Conservation (phyloP, 2,113 vertebrate genomes). For the Irena cyanogastra region DNA sequence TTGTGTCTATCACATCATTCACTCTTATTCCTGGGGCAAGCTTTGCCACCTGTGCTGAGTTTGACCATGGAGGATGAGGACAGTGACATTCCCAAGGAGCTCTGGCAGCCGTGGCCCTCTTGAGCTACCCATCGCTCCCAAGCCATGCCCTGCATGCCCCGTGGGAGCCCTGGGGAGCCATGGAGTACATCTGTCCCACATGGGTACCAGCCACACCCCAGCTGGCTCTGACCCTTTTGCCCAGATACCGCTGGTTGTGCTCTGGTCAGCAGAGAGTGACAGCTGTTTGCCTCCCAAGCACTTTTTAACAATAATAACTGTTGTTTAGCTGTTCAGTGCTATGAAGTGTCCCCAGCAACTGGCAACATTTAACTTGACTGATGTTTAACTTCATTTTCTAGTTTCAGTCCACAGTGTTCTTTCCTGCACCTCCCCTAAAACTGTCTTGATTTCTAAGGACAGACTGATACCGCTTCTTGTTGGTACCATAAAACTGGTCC, state of each 20-base stretch:
- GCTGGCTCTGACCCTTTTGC: background rate
- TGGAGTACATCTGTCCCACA: rapidly evolving
- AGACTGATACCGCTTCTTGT: background rate
- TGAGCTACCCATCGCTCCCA: rapidly evolving
- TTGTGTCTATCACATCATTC: background rate
- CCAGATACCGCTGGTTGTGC: background rate
- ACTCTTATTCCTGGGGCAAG: background rate
- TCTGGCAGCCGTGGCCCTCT: background rate
- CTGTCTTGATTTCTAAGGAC: background rate
- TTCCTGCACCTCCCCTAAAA: background rate
- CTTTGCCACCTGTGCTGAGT: background rate
- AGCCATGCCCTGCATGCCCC: rapidly evolving
- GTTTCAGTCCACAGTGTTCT: background rate
- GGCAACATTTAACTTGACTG: background rate
- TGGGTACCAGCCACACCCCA: rapidly evolving
- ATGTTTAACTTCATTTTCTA: background rate
- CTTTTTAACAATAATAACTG: background rate
- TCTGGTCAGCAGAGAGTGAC: background rate
- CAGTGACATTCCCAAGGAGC: background rate
- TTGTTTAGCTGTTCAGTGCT: background rate
- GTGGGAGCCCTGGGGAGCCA: rapidly evolving
- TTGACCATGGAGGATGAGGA: background rate
- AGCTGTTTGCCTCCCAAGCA: background rate
- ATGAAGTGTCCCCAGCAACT: background rate
- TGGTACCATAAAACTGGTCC: background rate